These are phyloP conservation scores for Archaeoteleia sp. DNA, from an alignment of 2,888 invertebrate genomes.

Conservation along the genomic window DNA sequence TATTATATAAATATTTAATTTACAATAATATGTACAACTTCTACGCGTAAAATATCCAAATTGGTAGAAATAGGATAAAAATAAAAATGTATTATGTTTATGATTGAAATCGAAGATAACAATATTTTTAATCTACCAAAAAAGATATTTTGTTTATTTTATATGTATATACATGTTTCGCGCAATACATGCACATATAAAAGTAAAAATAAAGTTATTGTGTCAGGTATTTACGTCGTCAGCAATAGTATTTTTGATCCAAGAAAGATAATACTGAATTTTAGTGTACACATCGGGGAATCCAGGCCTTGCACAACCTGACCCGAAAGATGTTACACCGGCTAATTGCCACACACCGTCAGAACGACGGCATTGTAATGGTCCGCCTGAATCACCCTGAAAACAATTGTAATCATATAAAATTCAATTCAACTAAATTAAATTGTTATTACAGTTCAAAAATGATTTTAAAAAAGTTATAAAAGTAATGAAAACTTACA, in stretches of 20 bases:
- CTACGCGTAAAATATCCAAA: too few relatives aligned
- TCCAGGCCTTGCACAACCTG: constrained; percentile 91
- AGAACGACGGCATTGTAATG: constrained; percentile 86
- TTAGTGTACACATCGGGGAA: constrained; percentile 93
- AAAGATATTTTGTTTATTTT: too few relatives aligned
- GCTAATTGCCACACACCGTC: constrained; percentile 92
- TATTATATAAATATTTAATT: too few relatives aligned
- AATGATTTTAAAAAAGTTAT: too few relatives aligned
- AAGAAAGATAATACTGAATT: constrained; percentile 88
- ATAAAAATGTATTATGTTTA: too few relatives aligned
- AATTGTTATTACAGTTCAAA: neutral
- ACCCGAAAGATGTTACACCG: constrained; percentile 93
- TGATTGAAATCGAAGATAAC: too few relatives aligned
- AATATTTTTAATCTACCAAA: too few relatives aligned
- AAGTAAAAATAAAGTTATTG: constrained; percentile 10
- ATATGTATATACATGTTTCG: too few relatives aligned
- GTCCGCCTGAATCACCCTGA: constrained; percentile 94
- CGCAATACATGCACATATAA: too few relatives aligned
- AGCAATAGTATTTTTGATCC: constrained; percentile 79
- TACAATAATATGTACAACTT: too few relatives aligned
- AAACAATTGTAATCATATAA: constrained; percentile 50
- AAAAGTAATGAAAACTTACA: too few relatives aligned
- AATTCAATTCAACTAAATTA: constrained; percentile 6
- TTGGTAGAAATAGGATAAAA: too few relatives aligned
- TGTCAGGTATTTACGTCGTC: constrained; percentile 54